Conservation (phyloP, 2,797 vertebrate species). For the Xyrichtys novacula region DNA sequence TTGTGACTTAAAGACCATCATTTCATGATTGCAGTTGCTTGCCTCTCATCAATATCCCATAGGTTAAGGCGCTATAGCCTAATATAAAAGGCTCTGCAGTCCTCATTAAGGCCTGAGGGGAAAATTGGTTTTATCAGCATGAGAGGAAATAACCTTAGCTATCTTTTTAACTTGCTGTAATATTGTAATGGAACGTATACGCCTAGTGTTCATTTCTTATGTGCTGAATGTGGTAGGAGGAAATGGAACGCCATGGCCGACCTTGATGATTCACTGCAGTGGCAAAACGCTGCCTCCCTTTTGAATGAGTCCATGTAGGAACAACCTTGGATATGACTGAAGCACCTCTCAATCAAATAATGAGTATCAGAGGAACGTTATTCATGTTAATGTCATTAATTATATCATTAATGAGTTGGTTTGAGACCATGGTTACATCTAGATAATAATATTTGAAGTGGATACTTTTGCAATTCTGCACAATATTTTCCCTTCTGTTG, state of each 20-base stretch:
- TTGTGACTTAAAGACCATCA: constrained; percentile 65
- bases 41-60: constrained; percentile 74
- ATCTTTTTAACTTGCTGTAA: constrained; percentile 66
- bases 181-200: constrained; percentile 68
- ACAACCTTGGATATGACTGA: neutral
- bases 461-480: no score
- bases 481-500: no score
- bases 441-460: no score
- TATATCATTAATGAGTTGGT: no score
- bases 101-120: constrained; percentile 72
- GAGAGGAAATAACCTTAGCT: constrained; percentile 68
- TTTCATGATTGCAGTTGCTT: constrained; percentile 67
- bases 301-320: constrained; percentile 18
- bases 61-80: constrained; percentile 63
- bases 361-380: neutral
- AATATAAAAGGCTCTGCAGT: constrained; percentile 74
- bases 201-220: constrained; percentile 60
- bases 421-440: no score
- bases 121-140: constrained; percentile 74
- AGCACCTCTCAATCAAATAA: neutral
- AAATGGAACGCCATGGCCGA: constrained; percentile 40
- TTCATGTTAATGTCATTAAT: neutral
- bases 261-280: constrained; percentile 50
- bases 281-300: neutral
- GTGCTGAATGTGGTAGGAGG: constrained; percentile 34